Percentiles rank a stretch among this genome's conserved stretches.
phyloP scores from a whole-genome alignment of 2,113 vertebrate species.

The Cyprinodon brontotheroides region DNA sequence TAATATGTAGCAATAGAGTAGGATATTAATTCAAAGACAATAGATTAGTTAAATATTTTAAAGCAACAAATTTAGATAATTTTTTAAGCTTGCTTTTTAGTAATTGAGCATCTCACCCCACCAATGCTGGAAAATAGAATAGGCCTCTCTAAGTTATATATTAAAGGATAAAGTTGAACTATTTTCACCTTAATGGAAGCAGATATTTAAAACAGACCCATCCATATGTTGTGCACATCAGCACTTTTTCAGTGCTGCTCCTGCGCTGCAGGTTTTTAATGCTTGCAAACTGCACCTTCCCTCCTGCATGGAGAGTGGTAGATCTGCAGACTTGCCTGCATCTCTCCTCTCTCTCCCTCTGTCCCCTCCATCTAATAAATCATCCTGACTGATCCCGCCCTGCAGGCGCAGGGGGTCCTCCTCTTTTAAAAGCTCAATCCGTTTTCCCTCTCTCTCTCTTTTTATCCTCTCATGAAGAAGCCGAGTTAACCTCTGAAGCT shows the following conservation, averaged over 20 bases:
- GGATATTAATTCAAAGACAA: not conserved
- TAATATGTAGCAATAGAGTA: not conserved
- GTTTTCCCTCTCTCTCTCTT: slow-evolving; percentile 53
- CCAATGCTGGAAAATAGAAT: not conserved
- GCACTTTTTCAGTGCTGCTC: slow-evolving; percentile 67
- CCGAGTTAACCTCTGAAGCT: slow-evolving; percentile 81
- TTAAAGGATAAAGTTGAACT: not conserved
- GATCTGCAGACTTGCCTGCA: not conserved
- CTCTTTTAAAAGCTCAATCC: slow-evolving; percentile 83
- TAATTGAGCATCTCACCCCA: not conserved
- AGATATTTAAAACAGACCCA: slow-evolving; percentile 32
- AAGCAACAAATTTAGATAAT: not conserved
- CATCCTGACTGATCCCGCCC: slow-evolving; percentile 78
- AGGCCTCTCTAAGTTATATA: not conserved
- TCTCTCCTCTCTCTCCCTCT: slow-evolving; percentile 36
- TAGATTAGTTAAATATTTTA: not conserved
- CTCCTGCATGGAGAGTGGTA: not conserved
- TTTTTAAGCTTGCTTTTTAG: not conserved
- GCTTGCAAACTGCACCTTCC: slow-evolving; percentile 47
- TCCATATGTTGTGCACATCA: slow-evolving; percentile 61
- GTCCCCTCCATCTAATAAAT: slow-evolving; percentile 76
- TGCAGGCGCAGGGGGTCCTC: slow-evolving; percentile 72
- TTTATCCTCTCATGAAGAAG: slow-evolving; percentile 78
- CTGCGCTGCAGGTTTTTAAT: slow-evolving; percentile 67
- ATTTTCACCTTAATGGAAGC: not conserved